Evolutionary conservation across 2,113 vertebrate genomes (phyloP).

Genomic region (Lophotis ruficrista): DNA sequence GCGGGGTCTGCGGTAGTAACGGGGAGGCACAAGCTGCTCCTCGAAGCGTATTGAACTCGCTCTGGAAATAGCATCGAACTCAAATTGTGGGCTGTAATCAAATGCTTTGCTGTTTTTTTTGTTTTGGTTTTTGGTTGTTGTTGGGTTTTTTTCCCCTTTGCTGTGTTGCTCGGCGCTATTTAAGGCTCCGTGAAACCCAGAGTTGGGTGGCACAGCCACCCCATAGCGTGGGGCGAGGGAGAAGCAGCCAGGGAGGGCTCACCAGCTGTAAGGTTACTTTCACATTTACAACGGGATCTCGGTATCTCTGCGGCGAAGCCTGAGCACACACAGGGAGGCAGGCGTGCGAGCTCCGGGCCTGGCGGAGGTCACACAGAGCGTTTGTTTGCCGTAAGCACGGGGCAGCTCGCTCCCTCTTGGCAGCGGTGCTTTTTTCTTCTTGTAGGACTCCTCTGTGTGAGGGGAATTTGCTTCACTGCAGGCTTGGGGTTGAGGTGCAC

Average conservation of each 20-base stretch:
- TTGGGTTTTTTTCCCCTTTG: neutral
- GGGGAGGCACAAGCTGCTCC: neutral
- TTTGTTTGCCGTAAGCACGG: neutral
- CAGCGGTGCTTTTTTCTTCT: neutral
- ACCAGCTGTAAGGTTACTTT: neutral
- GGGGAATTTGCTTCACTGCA: neutral
- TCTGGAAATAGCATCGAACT: accelerated
- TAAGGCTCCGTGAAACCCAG: accelerated
- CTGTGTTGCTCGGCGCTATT: accelerated
- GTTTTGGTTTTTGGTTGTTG: no score
- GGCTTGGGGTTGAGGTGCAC: neutral
- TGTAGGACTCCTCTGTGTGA: neutral
- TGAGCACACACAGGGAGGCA: neutral
- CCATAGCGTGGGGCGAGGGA: no score
- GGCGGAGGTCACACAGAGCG: neutral
- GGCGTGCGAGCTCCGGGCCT: neutral
- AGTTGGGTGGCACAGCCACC: neutral
- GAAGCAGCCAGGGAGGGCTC: neutral
- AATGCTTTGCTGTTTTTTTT: accelerated
- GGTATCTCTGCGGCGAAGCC: neutral
- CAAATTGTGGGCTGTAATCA: no score
- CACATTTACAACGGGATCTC: neutral
- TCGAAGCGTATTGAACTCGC: accelerated
- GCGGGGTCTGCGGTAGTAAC: no score
- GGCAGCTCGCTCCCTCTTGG: neutral